Conservation (phyloP, 2,797 vertebrate genomes). For the Rhincodon typus region DNA sequence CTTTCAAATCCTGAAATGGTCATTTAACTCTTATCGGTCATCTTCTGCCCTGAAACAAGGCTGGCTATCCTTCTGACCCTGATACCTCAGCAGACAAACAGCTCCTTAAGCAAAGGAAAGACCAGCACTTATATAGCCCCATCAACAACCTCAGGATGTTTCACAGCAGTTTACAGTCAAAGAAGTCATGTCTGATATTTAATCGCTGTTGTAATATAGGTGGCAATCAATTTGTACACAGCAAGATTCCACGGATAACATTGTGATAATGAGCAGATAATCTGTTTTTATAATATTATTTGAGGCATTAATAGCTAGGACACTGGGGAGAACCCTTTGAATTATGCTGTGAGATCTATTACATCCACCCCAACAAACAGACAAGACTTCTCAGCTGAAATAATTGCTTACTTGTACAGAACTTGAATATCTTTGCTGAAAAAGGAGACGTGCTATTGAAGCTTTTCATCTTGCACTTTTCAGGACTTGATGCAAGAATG, state of each 20-base stretch:
- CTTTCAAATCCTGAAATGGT: background rate
- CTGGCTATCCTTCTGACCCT: background rate
- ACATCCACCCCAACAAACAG: background rate
- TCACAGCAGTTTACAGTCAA: background rate
- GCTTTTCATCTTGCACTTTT: too few relatives aligned
- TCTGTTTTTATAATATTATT: background rate
- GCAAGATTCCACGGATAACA: background rate
- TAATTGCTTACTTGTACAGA: too few relatives aligned
- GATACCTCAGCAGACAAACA: background rate
- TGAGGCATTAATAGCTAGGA: background rate
- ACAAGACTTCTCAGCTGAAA: background rate
- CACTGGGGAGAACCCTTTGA: background rate
- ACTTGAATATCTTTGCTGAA: too few relatives aligned
- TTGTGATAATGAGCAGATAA: background rate
- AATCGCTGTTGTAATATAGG: background rate
- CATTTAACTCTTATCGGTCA: background rate
- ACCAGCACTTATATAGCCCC: background rate
- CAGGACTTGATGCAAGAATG: too few relatives aligned
- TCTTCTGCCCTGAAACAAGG: background rate
- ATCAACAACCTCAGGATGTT: background rate
- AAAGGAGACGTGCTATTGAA: too few relatives aligned
- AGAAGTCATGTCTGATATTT: background rate
- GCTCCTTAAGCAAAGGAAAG: background rate
- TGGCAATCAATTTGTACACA: background rate
- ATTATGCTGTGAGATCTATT: background rate